A percentile compares a stretch with the other conserved stretches of the same genome.
phyloP scores from a whole-genome alignment of 2,797 vertebrate species.

The Gambusia yucatana region DNA sequence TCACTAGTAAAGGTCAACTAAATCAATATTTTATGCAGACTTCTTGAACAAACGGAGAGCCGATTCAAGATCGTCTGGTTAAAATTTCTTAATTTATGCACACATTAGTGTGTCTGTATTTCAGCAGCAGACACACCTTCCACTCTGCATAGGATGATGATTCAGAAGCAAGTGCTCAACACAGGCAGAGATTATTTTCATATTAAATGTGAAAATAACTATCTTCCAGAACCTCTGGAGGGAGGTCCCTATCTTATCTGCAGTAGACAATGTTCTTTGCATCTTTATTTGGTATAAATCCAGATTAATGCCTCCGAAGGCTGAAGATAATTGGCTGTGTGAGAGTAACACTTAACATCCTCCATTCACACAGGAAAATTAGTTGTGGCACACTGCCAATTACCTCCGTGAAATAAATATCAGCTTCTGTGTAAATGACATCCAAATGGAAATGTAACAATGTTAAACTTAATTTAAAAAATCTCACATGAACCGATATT shows the following conservation, averaged over 20 bases:
- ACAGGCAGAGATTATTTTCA: not conserved
- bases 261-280: not conserved
- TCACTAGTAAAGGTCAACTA: conserved; percentile 27
- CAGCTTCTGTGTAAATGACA: not conserved
- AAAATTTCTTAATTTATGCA: not conserved
- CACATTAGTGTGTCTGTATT: not conserved
- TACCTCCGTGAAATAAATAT: not conserved
- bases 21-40: conserved; percentile 34
- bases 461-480: not conserved
- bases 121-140: not conserved
- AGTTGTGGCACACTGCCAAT: not conserved
- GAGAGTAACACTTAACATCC: not conserved
- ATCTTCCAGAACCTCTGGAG: not conserved
- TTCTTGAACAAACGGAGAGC: conserved; percentile 7
- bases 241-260: not conserved
- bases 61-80: conserved; percentile 11
- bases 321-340: not conserved
- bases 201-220: not conserved
- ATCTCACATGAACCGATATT: not conserved
- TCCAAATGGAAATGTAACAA: not conserved
- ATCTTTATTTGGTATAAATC: not conserved
- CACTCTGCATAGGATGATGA: not conserved
- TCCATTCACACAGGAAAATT: not conserved
- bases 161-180: not conserved
- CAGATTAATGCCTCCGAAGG: not conserved